A percentile compares a stretch with the other conserved stretches of the same genome.
These are phyloP conservation scores for Drosophila austrosaltans DNA, from an alignment of 2,888 invertebrate species.

Conservation along the genomic window DNA sequence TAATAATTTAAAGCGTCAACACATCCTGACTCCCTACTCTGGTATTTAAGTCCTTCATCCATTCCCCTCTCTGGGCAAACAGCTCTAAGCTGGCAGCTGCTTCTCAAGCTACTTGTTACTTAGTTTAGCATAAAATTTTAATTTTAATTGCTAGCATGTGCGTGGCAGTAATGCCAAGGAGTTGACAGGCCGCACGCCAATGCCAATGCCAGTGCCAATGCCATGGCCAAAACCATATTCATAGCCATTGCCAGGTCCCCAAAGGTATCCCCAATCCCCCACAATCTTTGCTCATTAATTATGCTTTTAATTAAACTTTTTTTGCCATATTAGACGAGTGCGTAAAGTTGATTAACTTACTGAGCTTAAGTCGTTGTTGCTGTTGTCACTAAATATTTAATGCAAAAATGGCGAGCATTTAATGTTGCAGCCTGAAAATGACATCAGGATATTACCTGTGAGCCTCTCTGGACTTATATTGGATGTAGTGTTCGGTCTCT, in stretches of 20 bases:
- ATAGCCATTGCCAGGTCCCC: conserved; percentile 3
- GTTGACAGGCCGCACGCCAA: conserved; percentile 42
- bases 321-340: conserved; percentile 61
- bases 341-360: conserved; percentile 76
- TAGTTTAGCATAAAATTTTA: conserved; percentile 79
- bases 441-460: conserved; percentile 34
- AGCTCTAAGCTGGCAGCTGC: conserved; percentile 7
- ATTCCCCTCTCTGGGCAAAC: conserved; percentile 28
- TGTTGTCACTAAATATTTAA: conserved; percentile 70
- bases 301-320: conserved; percentile 77
- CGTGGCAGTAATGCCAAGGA: conserved; percentile 64
- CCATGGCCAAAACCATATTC: not conserved
- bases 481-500: not conserved
- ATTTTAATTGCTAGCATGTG: conserved; percentile 78
- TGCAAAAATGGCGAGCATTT: conserved; percentile 43
- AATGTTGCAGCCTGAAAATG: conserved; percentile 14
- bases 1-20: conserved; percentile 60
- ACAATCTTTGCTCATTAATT: conserved; percentile 63
- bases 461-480: not conserved
- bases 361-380: conserved; percentile 29
- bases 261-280: not conserved
- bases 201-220: not conserved
- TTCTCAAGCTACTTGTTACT: conserved; percentile 61
- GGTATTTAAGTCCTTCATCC: not conserved
- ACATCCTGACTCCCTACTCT: not conserved